Evolutionary conservation across 2,797 vertebrate species (phyloP).

Genomic region (Schizopygopsis pylzovi): DNA sequence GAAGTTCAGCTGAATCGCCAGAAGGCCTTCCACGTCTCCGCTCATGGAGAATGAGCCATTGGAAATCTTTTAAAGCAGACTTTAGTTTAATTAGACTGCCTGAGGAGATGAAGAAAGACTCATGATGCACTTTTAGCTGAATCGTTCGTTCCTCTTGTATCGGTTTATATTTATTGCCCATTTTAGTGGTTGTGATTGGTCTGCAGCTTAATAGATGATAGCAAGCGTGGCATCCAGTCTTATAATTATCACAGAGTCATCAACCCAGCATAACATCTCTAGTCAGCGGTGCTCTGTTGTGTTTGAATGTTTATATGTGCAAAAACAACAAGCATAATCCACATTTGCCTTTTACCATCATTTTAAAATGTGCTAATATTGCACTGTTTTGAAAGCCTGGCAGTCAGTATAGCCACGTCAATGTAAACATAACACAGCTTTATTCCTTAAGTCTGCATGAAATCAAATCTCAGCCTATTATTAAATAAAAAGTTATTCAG

Average conservation of each 20-base stretch:
- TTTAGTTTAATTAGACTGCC: constrained; percentile 17
- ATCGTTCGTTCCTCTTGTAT: background rate
- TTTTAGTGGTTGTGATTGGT: background rate
- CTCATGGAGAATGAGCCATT: background rate
- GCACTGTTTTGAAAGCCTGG: background rate
- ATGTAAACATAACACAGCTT: no score
- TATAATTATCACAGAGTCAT: constrained; percentile 10
- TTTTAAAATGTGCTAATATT: background rate
- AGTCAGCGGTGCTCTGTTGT: background rate
- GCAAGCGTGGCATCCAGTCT: background rate
- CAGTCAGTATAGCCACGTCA: background rate
- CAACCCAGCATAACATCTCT: background rate
- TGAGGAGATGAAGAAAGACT: background rate
- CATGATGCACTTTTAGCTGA: background rate
- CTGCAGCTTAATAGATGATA: background rate
- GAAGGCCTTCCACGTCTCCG: background rate
- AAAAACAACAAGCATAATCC: background rate
- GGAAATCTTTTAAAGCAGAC: constrained; percentile 22
- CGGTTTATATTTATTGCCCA: background rate
- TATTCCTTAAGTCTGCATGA: no score
- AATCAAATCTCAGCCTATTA: no score
- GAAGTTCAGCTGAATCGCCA: background rate
- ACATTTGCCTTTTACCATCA: background rate
- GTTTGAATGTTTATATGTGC: background rate
- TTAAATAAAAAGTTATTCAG: no score